Conservation (phyloP, 2,113 vertebrate species). For the Microtus oregoni region DNA sequence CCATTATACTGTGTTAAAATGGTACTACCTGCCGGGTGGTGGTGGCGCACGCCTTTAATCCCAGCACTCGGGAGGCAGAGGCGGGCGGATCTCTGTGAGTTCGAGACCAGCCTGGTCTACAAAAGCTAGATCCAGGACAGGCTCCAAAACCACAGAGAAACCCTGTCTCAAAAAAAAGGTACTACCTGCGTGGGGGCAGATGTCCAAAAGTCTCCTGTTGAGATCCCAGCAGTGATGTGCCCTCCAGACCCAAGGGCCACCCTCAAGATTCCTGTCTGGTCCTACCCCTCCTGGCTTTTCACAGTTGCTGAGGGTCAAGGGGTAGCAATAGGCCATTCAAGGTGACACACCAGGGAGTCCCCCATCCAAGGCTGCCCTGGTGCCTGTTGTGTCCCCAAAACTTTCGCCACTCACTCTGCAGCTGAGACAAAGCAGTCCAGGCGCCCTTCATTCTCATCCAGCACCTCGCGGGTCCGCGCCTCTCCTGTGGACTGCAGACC, state of each 20-base stretch:
- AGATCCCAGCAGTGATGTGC: background rate
- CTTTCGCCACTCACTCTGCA: conserved; percentile 91
- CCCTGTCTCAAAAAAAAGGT: no score
- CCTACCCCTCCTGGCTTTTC: background rate
- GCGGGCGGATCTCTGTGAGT: no score
- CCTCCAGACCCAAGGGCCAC: background rate
- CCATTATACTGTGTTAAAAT: background rate
- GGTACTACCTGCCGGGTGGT: background rate
- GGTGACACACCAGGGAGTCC: no score
- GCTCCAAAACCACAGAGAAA: no score
- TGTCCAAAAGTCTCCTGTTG: background rate
- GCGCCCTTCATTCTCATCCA: conserved; percentile 96
- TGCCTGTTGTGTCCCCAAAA: background rate
- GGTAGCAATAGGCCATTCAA: background rate
- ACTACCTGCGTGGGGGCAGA: background rate
- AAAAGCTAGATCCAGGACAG: no score
- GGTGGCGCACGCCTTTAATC: no score
- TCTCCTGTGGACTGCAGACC: conserved; percentile 98
- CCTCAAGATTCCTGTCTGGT: background rate
- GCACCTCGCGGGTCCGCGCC: conserved; percentile 96
- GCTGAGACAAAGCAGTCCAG: conserved; percentile 97
- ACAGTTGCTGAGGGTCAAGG: background rate
- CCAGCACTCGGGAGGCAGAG: no score
- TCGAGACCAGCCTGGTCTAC: no score
- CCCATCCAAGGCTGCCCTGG: fast-evolving